Base-by-base conservation (phyloP, 2,888 invertebrate genomes). In the Ernsta delagoae region DNA sequence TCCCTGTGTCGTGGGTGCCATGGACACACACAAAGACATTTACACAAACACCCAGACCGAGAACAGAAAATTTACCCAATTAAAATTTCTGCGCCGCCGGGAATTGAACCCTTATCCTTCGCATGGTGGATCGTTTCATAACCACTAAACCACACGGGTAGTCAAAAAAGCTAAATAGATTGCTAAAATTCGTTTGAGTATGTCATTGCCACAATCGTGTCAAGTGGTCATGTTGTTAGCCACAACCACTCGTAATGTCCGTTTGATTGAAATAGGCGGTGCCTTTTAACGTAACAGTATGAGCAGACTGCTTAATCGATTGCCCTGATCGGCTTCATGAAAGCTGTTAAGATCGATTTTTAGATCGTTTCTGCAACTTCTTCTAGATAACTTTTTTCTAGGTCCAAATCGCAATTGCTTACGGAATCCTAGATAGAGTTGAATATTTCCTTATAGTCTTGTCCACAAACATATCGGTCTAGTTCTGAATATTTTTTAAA, bases 201-300 rank as follows among this genome's bases (percentile, higher is more conserved):
- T 53, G 24, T 9, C 50, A 53, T 53, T 53, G 50, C 24, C 50
- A 53, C 7, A 53, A 56, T 56, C 56, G 56, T 3, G n/a, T 56
- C 9, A 56, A 56, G 11, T 34, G 34, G 56, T 11, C 56, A 34
- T 16, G 6, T 34, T 2, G 11, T 34, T 5, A 56, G 31, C 34
- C n/a, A 31, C 54, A 54, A 31, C 31, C 9, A 31, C 24, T 54
- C 4, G 11, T 34, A 16, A 54, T 54, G 31, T 11, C 54, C 34
- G 34, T 56, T 67, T 61, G 34, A 67, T 56, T 67, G 61, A 61
- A 67, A 48, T 61, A 41, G 50, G 34, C 60, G 36, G 43, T 24
- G 8, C 50, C 16, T 53, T 16, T 53, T 3, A 3, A 24, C 59
- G 12, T 16, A 50, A 9, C 54, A 53, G 60, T 59, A 50, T 6